phyloP scores from a whole-genome alignment of 1,140 invertebrate species.

The Pogonus chalceus region DNA sequence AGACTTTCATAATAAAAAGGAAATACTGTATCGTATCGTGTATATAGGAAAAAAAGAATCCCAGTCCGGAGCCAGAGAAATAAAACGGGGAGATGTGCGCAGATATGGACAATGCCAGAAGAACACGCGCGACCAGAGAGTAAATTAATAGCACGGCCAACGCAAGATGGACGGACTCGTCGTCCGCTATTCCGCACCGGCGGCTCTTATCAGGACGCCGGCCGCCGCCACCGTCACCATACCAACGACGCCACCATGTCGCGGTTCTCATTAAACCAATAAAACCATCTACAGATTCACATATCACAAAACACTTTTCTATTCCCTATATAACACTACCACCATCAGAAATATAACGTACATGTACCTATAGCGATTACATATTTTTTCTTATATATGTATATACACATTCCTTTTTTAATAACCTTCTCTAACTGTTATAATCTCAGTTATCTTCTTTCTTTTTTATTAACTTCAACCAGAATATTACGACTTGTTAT shows the following conservation, averaged over 20 bases:
- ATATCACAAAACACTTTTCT: too few species aligned
- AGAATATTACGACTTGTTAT: too few species aligned
- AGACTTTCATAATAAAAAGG: slow-evolving; percentile 12
- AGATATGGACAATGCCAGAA: not conserved
- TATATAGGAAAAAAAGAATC: not conserved
- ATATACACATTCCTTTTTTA: too few species aligned
- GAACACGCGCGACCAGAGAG: not conserved
- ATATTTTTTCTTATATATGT: too few species aligned
- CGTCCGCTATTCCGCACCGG: not conserved
- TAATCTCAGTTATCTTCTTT: too few species aligned
- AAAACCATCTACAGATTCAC: not conserved
- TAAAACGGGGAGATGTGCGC: not conserved
- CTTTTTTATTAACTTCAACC: too few species aligned
- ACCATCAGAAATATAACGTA: too few species aligned
- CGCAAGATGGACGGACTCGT: not conserved
- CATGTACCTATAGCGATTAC: too few species aligned
- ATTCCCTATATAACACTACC: too few species aligned
- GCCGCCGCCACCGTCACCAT: not conserved
- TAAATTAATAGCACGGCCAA: slow-evolving; percentile 2
- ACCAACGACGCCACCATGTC: not conserved
- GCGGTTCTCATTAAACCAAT: slow-evolving; percentile 2
- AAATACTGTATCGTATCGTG: slow-evolving; percentile 5
- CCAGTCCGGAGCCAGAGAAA: not conserved
- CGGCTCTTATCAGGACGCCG: not conserved
- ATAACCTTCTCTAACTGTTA: too few species aligned